A percentile compares a stretch with the other conserved stretches of the same genome.
These are phyloP conservation scores for Hirundo rustica DNA, from an alignment of 2,797 vertebrate genomes.

Conservation along the genomic window DNA sequence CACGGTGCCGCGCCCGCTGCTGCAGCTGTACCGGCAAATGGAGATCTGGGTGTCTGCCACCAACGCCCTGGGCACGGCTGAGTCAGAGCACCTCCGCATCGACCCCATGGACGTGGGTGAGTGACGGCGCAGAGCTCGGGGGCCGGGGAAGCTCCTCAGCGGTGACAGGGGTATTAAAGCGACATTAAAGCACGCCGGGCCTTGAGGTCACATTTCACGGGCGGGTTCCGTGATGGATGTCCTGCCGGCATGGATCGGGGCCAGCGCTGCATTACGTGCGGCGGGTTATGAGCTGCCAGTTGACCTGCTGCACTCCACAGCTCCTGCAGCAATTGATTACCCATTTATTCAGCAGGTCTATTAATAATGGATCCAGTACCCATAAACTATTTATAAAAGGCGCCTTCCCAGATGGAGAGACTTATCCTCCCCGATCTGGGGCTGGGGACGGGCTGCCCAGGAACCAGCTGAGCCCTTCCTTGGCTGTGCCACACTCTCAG, in stretches of 20 bases:
- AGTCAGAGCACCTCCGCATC: slow-evolving; percentile 68
- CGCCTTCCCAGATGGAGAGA: neutral
- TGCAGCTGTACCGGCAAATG: slow-evolving; percentile 77
- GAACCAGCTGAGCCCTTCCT: neutral
- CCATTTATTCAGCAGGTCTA: slow-evolving; percentile 44
- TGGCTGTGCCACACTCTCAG: fast-evolving
- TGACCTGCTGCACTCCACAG: slow-evolving; percentile 56
- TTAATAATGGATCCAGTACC: slow-evolving; percentile 49
- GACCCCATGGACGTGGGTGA: slow-evolving; percentile 86
- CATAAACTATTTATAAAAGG: slow-evolving; percentile 47
- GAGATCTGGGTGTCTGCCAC: slow-evolving; percentile 80
- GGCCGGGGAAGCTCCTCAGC: neutral
- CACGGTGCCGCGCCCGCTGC: slow-evolving; percentile 76
- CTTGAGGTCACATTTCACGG: neutral
- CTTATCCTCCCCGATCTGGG: neutral
- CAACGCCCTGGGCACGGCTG: slow-evolving; percentile 81
- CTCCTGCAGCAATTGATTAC: slow-evolving; percentile 50
- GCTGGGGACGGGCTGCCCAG: neutral
- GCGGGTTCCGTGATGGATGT: neutral
- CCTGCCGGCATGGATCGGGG: neutral
- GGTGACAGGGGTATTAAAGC: neutral
- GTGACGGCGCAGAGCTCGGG: neutral
- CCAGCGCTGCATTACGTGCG: neutral
- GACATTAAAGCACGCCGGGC: fast-evolving
- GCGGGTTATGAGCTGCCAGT: neutral